Evolutionary conservation across 1,140 invertebrate species (phyloP), one percentile per base, ranked within the genome.

Genomic region (Bradynema listronoti): DNA sequence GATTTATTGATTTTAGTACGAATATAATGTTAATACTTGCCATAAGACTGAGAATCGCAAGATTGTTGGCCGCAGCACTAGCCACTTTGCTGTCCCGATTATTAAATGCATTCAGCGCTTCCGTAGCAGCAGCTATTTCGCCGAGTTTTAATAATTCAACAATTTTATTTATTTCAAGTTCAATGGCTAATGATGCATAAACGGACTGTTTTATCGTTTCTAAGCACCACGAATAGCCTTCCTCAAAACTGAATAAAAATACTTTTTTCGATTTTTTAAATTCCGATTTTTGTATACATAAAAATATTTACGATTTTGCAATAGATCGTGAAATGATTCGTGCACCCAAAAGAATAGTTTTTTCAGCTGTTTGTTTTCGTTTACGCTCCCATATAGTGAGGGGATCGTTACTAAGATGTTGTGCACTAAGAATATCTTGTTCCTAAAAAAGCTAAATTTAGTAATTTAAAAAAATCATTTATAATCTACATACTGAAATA

Each of bases 81-180:
- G 88, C 88, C 46, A 90, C 86, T 80, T 88, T 88, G 1, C 55
- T 88, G 84, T 84, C 82, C 65, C 87, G 87, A 72, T 87, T 88
- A 78, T 92, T 88, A 79, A 93, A 92, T 58, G 86, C 85, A 80
- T 89, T 89, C 22, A 94, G 79, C 0, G 88, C 89, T 60, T 90
- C 88, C 36, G 91, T 86, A 0, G 90, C 82, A 77, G 87, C 83
- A 43, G 84, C 80, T 11, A 91, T 84, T 72, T 93, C 87, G 58
- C 87, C 85, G 79, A 89, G 87, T 61, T 88, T 86, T 14, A 95
- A 79, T 79, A 86, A 89, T 75, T 90, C 88, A 47, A 91, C 85
- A 0, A 90, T 90, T 80, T 92, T 93, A 77, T 90, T 91, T 58
- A 95, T 88, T 80, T 94, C 90, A 53, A 94, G 81, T 79, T 92